Evolutionary conservation across 2,113 vertebrate species (phyloP), one percentile per base, ranked within the genome.

Genomic region (Eolophus roseicapilla): DNA sequence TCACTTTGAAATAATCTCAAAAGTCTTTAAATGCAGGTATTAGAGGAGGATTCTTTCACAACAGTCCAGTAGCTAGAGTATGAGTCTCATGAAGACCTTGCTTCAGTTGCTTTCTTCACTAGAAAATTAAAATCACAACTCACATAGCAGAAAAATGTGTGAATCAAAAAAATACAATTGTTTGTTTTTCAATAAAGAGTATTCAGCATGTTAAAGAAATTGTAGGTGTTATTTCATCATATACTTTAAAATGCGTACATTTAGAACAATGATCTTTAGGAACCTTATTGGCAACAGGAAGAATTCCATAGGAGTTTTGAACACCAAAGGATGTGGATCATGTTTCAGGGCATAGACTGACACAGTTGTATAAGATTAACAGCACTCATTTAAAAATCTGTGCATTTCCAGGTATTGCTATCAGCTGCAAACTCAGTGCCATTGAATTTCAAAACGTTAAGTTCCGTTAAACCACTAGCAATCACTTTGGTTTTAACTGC

Each of bases 401-500:
- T 68, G 11, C 8, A 9, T 86, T 74, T 59, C 24, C 65, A 80
- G 29, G n/a, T 85, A 39, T 24, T 62, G 18, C 39, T 79, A 31
- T 43, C 64, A 55, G 39, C 67, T 89, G 70, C 18, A 78, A 70
- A 77, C 14, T 69, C 25, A 2, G 31, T 73, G 65, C 23, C 21
- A 21, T n/a, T 28, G 70, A 79, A 63, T 88, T 94, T 86, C 53
- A 86, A 77, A 94, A 77, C 31, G 64, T 97, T 82, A 37, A 12
- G 65, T 70, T 92, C 59, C 59, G 67, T 59, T 39, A 75, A 57
- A 81, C 62, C 39, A 77, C 94, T 92, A 92, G 24, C 43, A 82
- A 82, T 46, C 65, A 83, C 70, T 73, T 93, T 93, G 35, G 44
- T 71, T 96, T 93, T 91, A 87, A 82, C 28, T 75, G 31, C 88